A percentile compares a stretch with the other conserved stretches of the same genome.
These are phyloP conservation scores for Apteryx owenii DNA, from an alignment of 2,113 vertebrate species.

Conservation along the genomic window DNA sequence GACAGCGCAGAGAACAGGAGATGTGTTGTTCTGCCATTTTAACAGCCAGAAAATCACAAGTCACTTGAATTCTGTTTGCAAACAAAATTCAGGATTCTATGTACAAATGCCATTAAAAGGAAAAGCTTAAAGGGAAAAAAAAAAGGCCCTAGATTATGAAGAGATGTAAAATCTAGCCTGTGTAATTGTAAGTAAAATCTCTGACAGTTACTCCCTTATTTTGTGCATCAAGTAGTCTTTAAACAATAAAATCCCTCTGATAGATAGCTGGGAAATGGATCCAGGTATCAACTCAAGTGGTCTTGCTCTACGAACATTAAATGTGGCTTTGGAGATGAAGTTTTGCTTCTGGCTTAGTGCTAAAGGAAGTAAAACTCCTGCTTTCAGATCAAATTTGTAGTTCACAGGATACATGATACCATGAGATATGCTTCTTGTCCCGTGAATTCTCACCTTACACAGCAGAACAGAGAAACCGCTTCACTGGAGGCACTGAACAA, in stretches of 20 bases:
- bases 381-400: background rate
- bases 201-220: background rate
- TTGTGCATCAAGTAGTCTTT: background rate
- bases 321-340: background rate
- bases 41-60: background rate
- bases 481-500: background rate
- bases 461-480: background rate
- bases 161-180: background rate
- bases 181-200: background rate
- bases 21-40: background rate
- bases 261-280: background rate
- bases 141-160: background rate
- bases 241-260: background rate
- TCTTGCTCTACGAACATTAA: background rate
- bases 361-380: background rate
- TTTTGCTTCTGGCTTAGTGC: background rate
- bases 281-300: slow-evolving; percentile 26
- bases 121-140: background rate
- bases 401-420: background rate
- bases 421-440: background rate
- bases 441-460: background rate
- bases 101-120: background rate
- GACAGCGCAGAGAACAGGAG: background rate
- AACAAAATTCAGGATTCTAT: background rate
- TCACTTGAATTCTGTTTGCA: background rate